phyloP scores from a whole-genome alignment of 2,888 invertebrate genomes.

The Parnassius apollo region DNA sequence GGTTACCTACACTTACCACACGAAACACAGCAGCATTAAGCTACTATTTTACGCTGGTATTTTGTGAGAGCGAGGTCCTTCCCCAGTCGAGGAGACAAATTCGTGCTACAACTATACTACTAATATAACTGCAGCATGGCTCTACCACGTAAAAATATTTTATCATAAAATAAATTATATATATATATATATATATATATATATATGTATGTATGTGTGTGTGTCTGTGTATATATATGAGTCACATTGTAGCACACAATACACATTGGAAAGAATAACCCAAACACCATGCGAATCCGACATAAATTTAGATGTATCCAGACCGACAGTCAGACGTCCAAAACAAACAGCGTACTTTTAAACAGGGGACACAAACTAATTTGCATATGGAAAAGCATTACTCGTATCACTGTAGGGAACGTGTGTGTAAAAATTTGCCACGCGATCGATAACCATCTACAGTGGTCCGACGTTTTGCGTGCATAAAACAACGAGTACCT shows the following conservation, averaged over 20 bases:
- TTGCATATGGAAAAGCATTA: constrained; percentile 74
- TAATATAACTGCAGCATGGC: too few relatives aligned
- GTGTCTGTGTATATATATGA: not conserved
- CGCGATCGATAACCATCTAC: constrained; percentile 38
- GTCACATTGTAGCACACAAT: constrained; percentile 14
- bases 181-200: too few relatives aligned
- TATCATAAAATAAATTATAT: too few relatives aligned
- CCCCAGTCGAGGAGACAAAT: too few relatives aligned
- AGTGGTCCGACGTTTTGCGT: constrained; percentile 6
- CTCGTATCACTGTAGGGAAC: constrained; percentile 54
- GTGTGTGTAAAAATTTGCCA: constrained; percentile 40
- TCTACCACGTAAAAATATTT: too few relatives aligned
- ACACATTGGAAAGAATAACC: not conserved
- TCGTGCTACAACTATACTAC: too few relatives aligned
- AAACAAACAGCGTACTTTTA: constrained; percentile 71
- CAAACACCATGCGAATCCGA: constrained; percentile 7
- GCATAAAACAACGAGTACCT: constrained; percentile 5
- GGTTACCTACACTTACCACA: too few relatives aligned
- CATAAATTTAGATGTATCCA: constrained; percentile 40
- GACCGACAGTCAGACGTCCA: constrained; percentile 56
- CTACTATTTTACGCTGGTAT: too few relatives aligned
- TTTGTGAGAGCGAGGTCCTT: too few relatives aligned
- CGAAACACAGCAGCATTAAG: too few relatives aligned
- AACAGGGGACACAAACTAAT: constrained; percentile 66
- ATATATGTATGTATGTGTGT: too few relatives aligned